Conservation (phyloP, 2,888 invertebrate species). For the Gari tellinella region DNA sequence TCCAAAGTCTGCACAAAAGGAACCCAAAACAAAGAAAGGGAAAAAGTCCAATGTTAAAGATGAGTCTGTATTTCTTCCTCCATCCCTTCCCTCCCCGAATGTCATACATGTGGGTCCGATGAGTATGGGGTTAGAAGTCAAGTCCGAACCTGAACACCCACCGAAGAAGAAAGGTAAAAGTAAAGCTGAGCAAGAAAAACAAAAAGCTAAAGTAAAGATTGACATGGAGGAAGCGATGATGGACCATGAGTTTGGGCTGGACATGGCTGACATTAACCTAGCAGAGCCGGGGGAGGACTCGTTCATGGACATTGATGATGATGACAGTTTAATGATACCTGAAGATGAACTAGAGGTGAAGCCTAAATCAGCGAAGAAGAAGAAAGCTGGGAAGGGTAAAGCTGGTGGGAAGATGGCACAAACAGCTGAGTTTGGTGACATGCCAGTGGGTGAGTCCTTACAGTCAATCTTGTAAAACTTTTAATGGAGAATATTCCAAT, state of each 20-base stretch:
- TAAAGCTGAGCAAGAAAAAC: slow-evolving; percentile 39
- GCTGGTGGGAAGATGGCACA: neutral
- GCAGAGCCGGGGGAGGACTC: slow-evolving; percentile 53
- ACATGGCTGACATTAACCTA: slow-evolving; percentile 51
- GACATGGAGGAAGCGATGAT: slow-evolving; percentile 41
- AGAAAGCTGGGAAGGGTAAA: slow-evolving; percentile 31
- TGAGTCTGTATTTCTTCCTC: slow-evolving; percentile 21
- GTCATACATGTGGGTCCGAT: slow-evolving; percentile 50
- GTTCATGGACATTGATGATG: slow-evolving; percentile 50
- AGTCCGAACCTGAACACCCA: slow-evolving; percentile 11
- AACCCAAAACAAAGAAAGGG: slow-evolving; percentile 33
- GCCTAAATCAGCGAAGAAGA: slow-evolving; percentile 37
- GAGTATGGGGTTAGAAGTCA: slow-evolving; percentile 32
- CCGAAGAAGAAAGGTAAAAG: slow-evolving; percentile 88
- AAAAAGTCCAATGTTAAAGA: slow-evolving; percentile 43
- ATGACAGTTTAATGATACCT: slow-evolving; percentile 52
- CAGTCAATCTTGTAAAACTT: too few relatives aligned
- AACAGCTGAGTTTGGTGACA: slow-evolving; percentile 18
- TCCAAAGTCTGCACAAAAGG: slow-evolving; percentile 18
- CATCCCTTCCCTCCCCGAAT: slow-evolving; percentile 42
- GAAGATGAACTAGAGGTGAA: slow-evolving; percentile 63
- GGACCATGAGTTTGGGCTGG: slow-evolving; percentile 50
- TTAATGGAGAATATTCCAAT: too few relatives aligned
- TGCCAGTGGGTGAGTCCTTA: slow-evolving; percentile 21
- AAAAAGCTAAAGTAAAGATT: slow-evolving; percentile 13